phyloP scores from a whole-genome alignment of 92 coral and sea anemone species.

The Anthopleura xanthogrammica region DNA sequence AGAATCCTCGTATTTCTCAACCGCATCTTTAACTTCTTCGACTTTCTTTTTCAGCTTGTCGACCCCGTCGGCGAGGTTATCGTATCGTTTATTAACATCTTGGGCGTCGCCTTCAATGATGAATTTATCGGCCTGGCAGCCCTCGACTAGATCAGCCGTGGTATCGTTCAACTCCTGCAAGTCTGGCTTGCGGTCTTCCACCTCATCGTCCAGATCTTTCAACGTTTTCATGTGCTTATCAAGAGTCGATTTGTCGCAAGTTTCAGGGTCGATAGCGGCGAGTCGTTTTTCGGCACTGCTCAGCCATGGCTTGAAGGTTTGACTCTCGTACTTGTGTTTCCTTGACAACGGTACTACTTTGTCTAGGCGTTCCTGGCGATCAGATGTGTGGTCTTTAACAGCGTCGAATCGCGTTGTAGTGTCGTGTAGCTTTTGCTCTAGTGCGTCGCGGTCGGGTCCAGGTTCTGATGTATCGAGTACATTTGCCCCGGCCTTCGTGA shows the following conservation, averaged over 20 bases:
- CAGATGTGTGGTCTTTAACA: slow-evolving; percentile 70
- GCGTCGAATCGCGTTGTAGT: slow-evolving; percentile 80
- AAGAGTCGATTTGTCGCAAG: slow-evolving; percentile 70
- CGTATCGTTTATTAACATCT: slow-evolving; percentile 84
- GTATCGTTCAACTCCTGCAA: slow-evolving; percentile 64
- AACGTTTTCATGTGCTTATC: slow-evolving; percentile 77
- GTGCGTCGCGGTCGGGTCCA: slow-evolving; percentile 91
- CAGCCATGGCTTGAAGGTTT: slow-evolving; percentile 85
- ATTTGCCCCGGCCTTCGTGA: slow-evolving; percentile 73
- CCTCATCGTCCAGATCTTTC: slow-evolving; percentile 59
- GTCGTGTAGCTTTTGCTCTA: slow-evolving; percentile 84
- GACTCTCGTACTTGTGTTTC: slow-evolving; percentile 71
- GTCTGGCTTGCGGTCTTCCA: slow-evolving; percentile 77
- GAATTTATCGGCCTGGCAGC: slow-evolving; percentile 86
- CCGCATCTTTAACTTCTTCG: slow-evolving; percentile 55
- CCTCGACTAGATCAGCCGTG: slow-evolving; percentile 67
- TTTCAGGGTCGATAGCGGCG: slow-evolving; percentile 59
- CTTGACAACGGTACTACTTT: slow-evolving; percentile 91
- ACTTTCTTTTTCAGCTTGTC: slow-evolving; percentile 61
- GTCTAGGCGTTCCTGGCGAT: slow-evolving; percentile 81
- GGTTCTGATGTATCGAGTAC: slow-evolving; percentile 89
- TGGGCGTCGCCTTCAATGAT: slow-evolving; percentile 89
- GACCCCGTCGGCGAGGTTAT: slow-evolving; percentile 49
- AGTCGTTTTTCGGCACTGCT: slow-evolving; percentile 71
- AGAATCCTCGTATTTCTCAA: slow-evolving; percentile 68